Evolutionary conservation across 2,797 vertebrate genomes (phyloP).

Genomic region (Gymnocypris eckloni): DNA sequence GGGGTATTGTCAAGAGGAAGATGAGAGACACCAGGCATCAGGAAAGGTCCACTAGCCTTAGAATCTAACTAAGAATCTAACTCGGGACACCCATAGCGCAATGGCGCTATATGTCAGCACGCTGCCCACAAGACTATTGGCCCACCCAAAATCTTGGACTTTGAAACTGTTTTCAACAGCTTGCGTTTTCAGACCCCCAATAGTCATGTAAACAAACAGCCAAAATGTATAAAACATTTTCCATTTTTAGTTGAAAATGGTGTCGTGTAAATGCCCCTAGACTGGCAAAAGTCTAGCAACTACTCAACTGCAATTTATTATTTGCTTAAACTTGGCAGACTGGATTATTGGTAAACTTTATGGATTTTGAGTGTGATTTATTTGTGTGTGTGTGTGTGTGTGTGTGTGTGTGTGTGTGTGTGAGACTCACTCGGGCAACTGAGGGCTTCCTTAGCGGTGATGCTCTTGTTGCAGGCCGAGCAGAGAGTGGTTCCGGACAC

Average conservation of each 20-base stretch:
- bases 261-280: neutral
- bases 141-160: neutral
- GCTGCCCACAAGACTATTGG: neutral
- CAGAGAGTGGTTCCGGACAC: slow-evolving; percentile 93
- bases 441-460: slow-evolving; percentile 83
- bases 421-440: slow-evolving; percentile 82
- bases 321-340: neutral
- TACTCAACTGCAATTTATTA: neutral
- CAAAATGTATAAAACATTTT: neutral
- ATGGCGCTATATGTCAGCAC: neutral
- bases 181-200: neutral
- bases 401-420: slow-evolving; percentile 6
- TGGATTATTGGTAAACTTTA: neutral
- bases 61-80: neutral
- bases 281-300: neutral
- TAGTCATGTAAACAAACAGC: neutral
- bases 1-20: too few species aligned
- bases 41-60: neutral
- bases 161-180: neutral
- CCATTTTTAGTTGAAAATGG: neutral
- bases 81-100: neutral
- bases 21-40: too few species aligned
- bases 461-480: slow-evolving; percentile 93
- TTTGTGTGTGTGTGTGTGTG: too few species aligned
- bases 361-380: slow-evolving; percentile 20